Evolutionary conservation across 2,888 invertebrate species (phyloP).

Genomic region (Boloria euphrosyne): DNA sequence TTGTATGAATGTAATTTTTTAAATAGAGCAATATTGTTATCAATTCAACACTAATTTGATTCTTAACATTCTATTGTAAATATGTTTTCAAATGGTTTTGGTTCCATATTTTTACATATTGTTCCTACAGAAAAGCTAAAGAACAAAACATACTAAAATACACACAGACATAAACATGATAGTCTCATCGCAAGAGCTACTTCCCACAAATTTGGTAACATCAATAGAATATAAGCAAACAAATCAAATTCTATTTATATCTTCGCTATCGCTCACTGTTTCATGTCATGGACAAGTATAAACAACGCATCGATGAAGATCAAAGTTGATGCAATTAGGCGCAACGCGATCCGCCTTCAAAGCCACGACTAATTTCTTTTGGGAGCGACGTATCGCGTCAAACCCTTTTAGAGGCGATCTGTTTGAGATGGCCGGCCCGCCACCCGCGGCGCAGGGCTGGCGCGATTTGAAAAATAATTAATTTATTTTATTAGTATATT

Average conservation of each 20-base stretch:
- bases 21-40: too few species aligned
- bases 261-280: constrained; percentile 4
- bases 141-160: not conserved
- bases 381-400: constrained; percentile 62
- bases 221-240: constrained; percentile 6
- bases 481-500: too few species aligned
- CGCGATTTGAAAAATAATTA: not conserved
- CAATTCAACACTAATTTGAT: too few species aligned
- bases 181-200: constrained; percentile 5
- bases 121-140: too few species aligned
- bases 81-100: too few species aligned
- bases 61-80: too few species aligned
- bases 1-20: not conserved
- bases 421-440: constrained; percentile 52
- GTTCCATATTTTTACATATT: too few species aligned
- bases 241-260: constrained; percentile 6
- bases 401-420: constrained; percentile 66
- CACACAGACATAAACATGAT: not conserved
- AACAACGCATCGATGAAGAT: constrained; percentile 50
- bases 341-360: constrained; percentile 61
- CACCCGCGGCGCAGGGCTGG: constrained; percentile 58
- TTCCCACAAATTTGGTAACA: constrained; percentile 1
- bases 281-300: constrained; percentile 21
- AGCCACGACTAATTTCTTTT: constrained; percentile 67
- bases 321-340: constrained; percentile 73